phyloP scores from a whole-genome alignment of 2,888 invertebrate species.

The Drosophila incognita region DNA sequence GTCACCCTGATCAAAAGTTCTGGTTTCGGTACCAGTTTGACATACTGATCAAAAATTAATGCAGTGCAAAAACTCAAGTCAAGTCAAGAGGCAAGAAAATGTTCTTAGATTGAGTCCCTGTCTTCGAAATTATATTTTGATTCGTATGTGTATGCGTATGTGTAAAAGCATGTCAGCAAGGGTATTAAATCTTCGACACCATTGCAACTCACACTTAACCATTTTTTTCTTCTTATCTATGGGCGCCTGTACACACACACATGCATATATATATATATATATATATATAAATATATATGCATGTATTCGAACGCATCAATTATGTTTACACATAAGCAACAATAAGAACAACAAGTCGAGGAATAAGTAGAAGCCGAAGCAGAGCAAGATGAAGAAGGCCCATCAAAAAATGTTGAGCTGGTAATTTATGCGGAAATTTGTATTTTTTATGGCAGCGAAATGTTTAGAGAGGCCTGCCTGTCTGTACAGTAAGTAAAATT shows the following conservation, averaged over 20 bases:
- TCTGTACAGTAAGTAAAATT: slow-evolving; percentile 67
- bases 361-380: slow-evolving; percentile 8
- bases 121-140: neutral
- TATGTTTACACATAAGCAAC: slow-evolving; percentile 53
- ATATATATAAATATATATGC: neutral
- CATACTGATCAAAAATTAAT: neutral
- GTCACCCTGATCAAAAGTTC: too few species aligned
- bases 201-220: neutral
- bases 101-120: neutral
- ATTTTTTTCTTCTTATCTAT: neutral
- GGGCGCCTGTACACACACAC: neutral
- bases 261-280: neutral
- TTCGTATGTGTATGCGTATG: neutral
- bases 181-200: slow-evolving; percentile 13
- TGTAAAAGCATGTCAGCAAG: neutral
- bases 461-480: slow-evolving; percentile 49
- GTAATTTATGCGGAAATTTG: slow-evolving; percentile 78
- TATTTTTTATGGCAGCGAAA: slow-evolving; percentile 69
- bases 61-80: neutral
- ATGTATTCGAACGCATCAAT: slow-evolving; percentile 43
- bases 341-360: slow-evolving; percentile 1
- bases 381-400: slow-evolving; percentile 8
- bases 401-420: slow-evolving; percentile 63
- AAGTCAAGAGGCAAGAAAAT: neutral
- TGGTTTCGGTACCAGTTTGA: neutral